A percentile compares a stretch with the other conserved stretches of the same genome.
Evolutionary conservation across 2,888 invertebrate genomes (phyloP).

Genomic region (Dermolepida albohirtum): DNA sequence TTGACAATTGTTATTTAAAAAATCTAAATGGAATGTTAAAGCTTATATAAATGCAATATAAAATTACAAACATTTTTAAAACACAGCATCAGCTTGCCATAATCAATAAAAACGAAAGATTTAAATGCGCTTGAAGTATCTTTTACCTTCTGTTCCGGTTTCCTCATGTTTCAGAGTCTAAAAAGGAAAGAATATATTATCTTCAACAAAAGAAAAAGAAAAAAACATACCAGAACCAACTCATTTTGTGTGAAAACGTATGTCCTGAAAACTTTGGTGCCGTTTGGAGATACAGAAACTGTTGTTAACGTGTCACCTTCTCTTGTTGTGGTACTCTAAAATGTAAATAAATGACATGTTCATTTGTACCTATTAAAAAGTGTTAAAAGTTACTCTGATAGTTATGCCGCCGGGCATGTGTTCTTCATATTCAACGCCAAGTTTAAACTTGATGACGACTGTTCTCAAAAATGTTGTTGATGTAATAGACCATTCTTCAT

Average conservation of each 20-base stretch:
- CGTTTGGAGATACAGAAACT: slow-evolving; percentile 61
- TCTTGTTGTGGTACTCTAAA: slow-evolving; percentile 69
- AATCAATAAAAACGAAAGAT: not conserved
- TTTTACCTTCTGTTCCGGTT: slow-evolving; percentile 67
- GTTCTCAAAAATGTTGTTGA: slow-evolving; percentile 70
- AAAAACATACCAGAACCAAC: slow-evolving; percentile 56
- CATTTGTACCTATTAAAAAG: not conserved
- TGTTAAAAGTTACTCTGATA: slow-evolving; percentile 61
- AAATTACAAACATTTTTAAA: not conserved
- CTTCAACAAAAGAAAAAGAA: slow-evolving; percentile 16
- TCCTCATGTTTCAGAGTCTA: slow-evolving; percentile 72
- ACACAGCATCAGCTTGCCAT: slow-evolving; percentile 1
- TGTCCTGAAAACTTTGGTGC: slow-evolving; percentile 61
- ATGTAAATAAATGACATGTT: not conserved
- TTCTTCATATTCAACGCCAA: slow-evolving; percentile 75
- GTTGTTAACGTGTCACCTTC: slow-evolving; percentile 67
- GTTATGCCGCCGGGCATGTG: slow-evolving; percentile 71
- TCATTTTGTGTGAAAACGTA: slow-evolving; percentile 63
- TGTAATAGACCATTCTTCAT: slow-evolving; percentile 71
- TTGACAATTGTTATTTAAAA: no score
- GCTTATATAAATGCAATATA: slow-evolving; percentile 6
- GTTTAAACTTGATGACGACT: slow-evolving; percentile 67
- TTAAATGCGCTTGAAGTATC: slow-evolving; percentile 69
- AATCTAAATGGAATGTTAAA: not conserved
- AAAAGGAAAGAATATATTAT: slow-evolving; percentile 55